Base-by-base conservation (phyloP, 1,140 invertebrate genomes). In the Drosophila pseudoobscura region DNA sequence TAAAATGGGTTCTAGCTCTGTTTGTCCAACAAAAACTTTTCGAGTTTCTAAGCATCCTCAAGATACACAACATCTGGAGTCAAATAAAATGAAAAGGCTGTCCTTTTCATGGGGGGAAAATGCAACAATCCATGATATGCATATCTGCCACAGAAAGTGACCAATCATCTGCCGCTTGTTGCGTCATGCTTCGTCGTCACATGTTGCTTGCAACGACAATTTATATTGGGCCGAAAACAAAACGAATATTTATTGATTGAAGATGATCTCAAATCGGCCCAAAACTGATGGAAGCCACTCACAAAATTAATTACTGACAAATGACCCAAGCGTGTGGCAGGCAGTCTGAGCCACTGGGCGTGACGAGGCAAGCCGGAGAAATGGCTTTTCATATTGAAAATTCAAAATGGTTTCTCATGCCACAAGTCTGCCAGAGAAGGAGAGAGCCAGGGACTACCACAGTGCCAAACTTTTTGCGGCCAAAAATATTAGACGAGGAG, bases 211-310 rank as follows among this genome's bases (percentile, higher is more conserved):
- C 35, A 3, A 39, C 11, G 35, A 35, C 3, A 39, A 39, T 39
- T 39, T 11, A 39, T 39, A 15, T 44, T 46, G 50, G 13, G 17
- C 2, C 11, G 17, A 58, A 54, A 43, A 45, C 64, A 17, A 49
- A 46, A 47, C 56, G 50, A 75, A 80, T 80, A 84, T 84, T 85
- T 79, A 84, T 84, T 73, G 80, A 73, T 75, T 52, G 20, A 65
- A 55, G 53, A 57, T 64, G 55, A 59, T 74, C 70, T 63, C 57
- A 60, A 77, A 56, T 56, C 60, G 41, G 41, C 44, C 35, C 41
- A 49, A 70, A 84, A 84, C 79, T 78, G 76, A 84, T 84, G 62
- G 82, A 65, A 68, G 59, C 56, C 68, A 75, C 60, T 68, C 59
- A 47, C 55, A 60, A 72, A 75, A 83, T 83, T 65, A 69, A 78